phyloP scores from a whole-genome alignment of 2,888 invertebrate species.

The Amiota minor region DNA sequence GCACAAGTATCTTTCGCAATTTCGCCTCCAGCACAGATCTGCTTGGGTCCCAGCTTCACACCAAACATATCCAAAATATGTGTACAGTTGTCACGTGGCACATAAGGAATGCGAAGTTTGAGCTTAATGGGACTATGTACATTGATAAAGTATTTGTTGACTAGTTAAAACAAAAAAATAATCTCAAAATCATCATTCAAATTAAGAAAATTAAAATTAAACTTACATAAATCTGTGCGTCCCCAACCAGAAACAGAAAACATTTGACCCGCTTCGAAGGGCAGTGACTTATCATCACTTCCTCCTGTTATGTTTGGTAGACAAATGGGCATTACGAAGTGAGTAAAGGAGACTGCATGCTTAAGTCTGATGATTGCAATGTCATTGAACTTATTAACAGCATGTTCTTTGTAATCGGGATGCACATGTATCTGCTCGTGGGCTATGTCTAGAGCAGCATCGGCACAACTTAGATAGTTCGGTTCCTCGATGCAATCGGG shows the following conservation, averaged over 20 bases:
- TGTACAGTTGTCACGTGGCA: conserved; percentile 75
- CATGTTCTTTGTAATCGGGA: conserved; percentile 76
- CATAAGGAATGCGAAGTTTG: conserved; percentile 78
- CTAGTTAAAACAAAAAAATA: conserved; percentile 45
- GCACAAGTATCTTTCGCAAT: conserved; percentile 81
- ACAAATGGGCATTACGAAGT: conserved; percentile 78
- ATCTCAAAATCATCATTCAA: neutral
- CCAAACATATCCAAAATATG: conserved; percentile 75
- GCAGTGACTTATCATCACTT: conserved; percentile 55
- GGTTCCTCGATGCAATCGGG: conserved; percentile 77
- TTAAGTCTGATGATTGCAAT: conserved; percentile 75
- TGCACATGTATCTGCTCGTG: conserved; percentile 80
- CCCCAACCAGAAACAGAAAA: conserved; percentile 79
- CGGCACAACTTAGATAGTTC: conserved; percentile 76
- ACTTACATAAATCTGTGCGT: conserved; percentile 75
- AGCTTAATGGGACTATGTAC: conserved; percentile 77
- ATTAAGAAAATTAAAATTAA: neutral
- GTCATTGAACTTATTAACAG: conserved; percentile 76
- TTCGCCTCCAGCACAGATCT: conserved; percentile 83
- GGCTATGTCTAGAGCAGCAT: conserved; percentile 78
- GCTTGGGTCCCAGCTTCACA: conserved; percentile 75
- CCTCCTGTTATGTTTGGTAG: conserved; percentile 67
- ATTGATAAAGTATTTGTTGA: conserved; percentile 69
- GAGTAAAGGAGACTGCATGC: conserved; percentile 71
- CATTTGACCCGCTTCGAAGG: conserved; percentile 73